Conservation (phyloP, 2,797 vertebrate species). For the Urophycis tenuis region DNA sequence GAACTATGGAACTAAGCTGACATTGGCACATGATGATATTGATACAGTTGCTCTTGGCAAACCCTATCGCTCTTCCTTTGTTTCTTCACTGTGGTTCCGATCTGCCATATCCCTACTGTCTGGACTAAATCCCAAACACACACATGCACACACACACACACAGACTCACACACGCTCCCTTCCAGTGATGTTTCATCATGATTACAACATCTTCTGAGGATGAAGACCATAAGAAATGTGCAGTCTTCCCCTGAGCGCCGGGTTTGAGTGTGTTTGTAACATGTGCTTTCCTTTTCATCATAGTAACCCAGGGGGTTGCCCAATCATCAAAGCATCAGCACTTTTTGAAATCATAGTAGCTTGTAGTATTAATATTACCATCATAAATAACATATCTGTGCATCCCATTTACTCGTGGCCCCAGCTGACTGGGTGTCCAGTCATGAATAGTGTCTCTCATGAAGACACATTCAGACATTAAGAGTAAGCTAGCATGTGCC, state of each 20-base stretch:
- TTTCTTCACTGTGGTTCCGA: background rate
- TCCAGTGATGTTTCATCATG: constrained; percentile 37
- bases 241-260: background rate
- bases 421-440: too few relatives aligned
- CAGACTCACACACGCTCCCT: constrained; percentile 3
- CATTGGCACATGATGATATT: background rate
- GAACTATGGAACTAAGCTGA: background rate
- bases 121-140: background rate
- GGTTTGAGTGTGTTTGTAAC: constrained; percentile 19
- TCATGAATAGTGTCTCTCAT: too few relatives aligned
- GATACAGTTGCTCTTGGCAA: background rate
- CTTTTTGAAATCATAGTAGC: background rate
- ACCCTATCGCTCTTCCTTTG: background rate
- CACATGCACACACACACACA: background rate
- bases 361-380: background rate
- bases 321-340: constrained; percentile 9
- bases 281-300: constrained; percentile 23
- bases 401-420: too few relatives aligned
- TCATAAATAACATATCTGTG: background rate
- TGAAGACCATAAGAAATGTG: constrained; percentile 18
- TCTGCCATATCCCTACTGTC: background rate
- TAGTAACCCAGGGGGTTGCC: constrained; percentile 24
- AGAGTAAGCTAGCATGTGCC: too few relatives aligned
- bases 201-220: constrained; percentile 20
- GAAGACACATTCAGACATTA: too few relatives aligned